These are phyloP conservation scores for Eilema caniola DNA, from an alignment of 2,888 invertebrate species.

Conservation along the genomic window DNA sequence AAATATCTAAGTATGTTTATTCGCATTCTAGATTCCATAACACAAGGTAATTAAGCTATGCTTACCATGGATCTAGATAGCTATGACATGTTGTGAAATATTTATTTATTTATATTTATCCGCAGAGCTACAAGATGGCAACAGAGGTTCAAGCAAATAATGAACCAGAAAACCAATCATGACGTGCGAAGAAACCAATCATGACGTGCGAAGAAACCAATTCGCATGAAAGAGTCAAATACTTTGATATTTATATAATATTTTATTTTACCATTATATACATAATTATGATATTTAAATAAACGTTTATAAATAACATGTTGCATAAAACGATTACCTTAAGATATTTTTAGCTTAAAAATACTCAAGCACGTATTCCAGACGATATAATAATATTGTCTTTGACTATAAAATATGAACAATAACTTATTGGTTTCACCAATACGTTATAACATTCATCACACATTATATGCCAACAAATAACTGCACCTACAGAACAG, in stretches of 20 bases:
- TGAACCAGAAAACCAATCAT: not conserved
- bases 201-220: not conserved
- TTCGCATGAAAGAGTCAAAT: not conserved
- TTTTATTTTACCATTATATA: slow-evolving; percentile 12
- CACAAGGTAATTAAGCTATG: too few species aligned
- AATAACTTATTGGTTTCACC: not conserved
- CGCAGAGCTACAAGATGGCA: slow-evolving; percentile 19
- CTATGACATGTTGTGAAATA: too few species aligned
- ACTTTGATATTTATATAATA: slow-evolving; percentile 9
- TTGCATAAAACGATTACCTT: slow-evolving; percentile 1
- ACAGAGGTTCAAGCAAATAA: not conserved
- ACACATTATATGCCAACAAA: not conserved
- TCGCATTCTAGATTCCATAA: too few species aligned
- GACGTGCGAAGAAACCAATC: not conserved
- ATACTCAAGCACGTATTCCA: not conserved
- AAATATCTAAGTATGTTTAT: too few species aligned
- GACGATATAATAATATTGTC: not conserved
- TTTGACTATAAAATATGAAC: not conserved
- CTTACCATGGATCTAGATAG: too few species aligned
- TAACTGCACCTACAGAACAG: not conserved
- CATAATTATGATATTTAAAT: slow-evolving; percentile 6
- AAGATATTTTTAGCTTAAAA: not conserved
- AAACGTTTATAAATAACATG: slow-evolving; percentile 4
- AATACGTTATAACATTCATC: not conserved
- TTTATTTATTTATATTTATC: slow-evolving; percentile 8